Base-by-base conservation (phyloP, 2,888 invertebrate genomes). In the Digitonthophagus gazella region DNA sequence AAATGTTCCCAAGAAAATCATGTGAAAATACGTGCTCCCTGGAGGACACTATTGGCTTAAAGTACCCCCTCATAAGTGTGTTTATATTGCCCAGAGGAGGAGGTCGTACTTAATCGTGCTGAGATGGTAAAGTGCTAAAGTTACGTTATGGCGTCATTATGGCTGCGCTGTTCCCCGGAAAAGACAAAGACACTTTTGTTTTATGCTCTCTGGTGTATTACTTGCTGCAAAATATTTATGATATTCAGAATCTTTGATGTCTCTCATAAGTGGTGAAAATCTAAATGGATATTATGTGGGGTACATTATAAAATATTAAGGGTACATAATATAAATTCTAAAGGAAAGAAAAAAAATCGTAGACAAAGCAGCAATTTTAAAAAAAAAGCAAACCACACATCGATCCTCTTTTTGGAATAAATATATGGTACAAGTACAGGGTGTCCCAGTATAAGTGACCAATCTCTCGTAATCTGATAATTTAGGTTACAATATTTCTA, bases 31-130 rank as follows among this genome's bases (percentile, higher is more conserved):
- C 28, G 11, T 44, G 6, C 11, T 44, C 28, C 28, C 28, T 44
- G 6, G 28, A 44, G 28, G 28, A 11, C 28, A 44, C 8, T 44
- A 44, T 44, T 44, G 28, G 28, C 28, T 44, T 44, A 44, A 64
- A 64, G 58, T 61, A 61, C 44, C 65, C 54, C 61, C 58, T 65
- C 68, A 68, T 68, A 68, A 68, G 65, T 68, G 65, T 65, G 68
- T 68, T 68, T 68, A 68, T 68, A 68, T 68, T 58, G 68, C 58
- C 65, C 58, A 15, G 28, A 55, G 65, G 65, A 61, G 65, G 61
- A 68, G 68, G 20, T 58, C 16, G 65, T 55, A 65, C 68, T 68
- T 68, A 68, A 68, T 68, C 65, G 68, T 65, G 65, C 19, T 44
- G 28, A 44, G 28, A 44, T 44, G 28, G 28, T 44, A 44, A 44